Evolutionary conservation across 2,888 invertebrate genomes (phyloP).

Genomic region (Nasonia oneida): DNA sequence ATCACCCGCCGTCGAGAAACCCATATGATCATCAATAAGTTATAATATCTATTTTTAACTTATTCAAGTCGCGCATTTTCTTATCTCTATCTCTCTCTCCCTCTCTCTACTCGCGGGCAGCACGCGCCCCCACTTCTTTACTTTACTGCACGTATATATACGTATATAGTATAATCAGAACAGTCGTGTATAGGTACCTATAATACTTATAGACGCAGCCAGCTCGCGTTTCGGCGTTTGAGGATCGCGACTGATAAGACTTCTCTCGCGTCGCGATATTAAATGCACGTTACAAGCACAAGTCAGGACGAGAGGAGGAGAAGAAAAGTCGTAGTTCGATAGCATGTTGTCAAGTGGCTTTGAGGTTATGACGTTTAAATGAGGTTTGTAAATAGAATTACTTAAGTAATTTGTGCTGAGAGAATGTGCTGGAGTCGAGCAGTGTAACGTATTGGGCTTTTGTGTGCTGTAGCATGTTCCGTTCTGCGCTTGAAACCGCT

Average conservation of each 20-base stretch:
- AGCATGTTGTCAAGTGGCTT: conserved; percentile 48
- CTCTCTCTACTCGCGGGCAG: too few species aligned
- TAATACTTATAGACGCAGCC: not conserved
- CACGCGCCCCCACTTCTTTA: too few species aligned
- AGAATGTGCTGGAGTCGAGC: not conserved
- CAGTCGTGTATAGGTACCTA: not conserved
- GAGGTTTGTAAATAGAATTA: conserved; percentile 60
- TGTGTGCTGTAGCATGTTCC: conserved; percentile 1
- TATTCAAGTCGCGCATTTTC: too few species aligned
- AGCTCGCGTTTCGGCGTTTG: not conserved
- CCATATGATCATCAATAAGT: too few species aligned
- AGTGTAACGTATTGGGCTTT: not conserved
- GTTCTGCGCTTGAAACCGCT: not conserved
- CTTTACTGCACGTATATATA: not conserved
- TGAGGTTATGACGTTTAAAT: conserved; percentile 60
- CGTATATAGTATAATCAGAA: not conserved
- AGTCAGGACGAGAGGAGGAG: not conserved
- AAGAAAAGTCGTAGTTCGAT: conserved; percentile 18
- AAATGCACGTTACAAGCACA: conserved; percentile 10
- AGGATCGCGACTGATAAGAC: not conserved
- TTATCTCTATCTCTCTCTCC: too few species aligned
- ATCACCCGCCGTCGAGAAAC: too few species aligned
- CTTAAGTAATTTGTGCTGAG: conserved; percentile 10
- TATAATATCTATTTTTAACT: too few species aligned
- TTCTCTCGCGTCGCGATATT: not conserved